phyloP scores from a whole-genome alignment of 2,797 vertebrate genomes.

The Xenopus petersii region DNA sequence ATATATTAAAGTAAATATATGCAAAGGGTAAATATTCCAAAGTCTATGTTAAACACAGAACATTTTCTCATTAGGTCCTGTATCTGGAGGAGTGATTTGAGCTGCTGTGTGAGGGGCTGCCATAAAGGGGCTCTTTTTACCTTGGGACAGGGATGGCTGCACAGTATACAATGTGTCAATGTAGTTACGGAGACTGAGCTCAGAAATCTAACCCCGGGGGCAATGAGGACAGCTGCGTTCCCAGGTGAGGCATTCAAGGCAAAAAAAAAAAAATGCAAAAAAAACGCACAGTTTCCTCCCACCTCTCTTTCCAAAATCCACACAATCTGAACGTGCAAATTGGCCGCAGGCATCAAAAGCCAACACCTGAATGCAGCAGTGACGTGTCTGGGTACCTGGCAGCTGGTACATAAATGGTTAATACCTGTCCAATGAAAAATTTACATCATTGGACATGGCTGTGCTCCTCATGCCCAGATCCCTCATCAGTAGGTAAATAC shows the following conservation, averaged over 20 bases:
- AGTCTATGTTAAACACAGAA: no score
- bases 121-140: neutral
- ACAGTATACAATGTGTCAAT: conserved; percentile 5
- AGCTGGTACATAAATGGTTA: conserved; percentile 15
- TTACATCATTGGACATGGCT: no score
- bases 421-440: no score
- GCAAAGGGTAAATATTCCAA: no score
- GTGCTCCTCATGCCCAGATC: no score
- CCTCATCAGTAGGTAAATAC: no score
- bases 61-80: no score
- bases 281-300: conserved; percentile 31
- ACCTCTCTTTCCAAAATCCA: conserved; percentile 40
- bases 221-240: conserved; percentile 39
- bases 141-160: neutral
- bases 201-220: conserved; percentile 32
- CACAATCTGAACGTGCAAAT: conserved; percentile 35
- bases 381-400: conserved; percentile 22
- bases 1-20: no score
- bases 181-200: conserved; percentile 9
- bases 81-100: no score
- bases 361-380: conserved; percentile 23
- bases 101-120: no score
- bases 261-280: neutral
- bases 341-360: conserved; percentile 39
- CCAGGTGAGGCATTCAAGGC: conserved; percentile 35